Evolutionary conservation across 2,797 vertebrate genomes (phyloP).

Genomic region (Eutrigla gurnardus): DNA sequence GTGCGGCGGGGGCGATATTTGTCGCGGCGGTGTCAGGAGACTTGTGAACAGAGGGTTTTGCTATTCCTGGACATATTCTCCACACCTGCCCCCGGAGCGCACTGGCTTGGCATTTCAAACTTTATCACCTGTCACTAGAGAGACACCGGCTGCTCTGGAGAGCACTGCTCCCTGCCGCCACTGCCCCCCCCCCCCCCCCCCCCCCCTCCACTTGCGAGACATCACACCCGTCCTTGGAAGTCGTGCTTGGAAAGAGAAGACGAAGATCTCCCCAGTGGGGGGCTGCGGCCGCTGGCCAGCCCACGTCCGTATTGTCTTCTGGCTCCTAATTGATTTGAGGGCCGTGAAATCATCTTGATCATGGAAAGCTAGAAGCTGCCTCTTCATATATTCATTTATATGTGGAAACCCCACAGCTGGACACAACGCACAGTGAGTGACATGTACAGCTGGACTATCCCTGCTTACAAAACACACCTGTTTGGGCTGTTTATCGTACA

Average conservation of each 20-base stretch:
- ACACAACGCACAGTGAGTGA: neutral
- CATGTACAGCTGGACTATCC: neutral
- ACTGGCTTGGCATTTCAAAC: conserved; percentile 71
- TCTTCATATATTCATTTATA: neutral
- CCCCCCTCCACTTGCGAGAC: conserved; percentile 17
- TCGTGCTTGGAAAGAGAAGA: conserved; percentile 47
- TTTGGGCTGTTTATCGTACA: neutral
- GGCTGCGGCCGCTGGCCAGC: conserved; percentile 44
- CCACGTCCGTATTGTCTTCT: conserved; percentile 29
- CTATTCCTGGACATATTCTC: conserved; percentile 72
- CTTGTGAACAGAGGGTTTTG: conserved; percentile 68
- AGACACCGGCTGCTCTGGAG: conserved; percentile 59
- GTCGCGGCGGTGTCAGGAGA: conserved; percentile 53
- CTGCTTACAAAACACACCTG: neutral
- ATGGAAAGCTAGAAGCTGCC: conserved; percentile 21
- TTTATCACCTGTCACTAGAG: conserved; percentile 76
- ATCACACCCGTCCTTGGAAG: conserved; percentile 52
- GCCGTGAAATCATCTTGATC: conserved; percentile 39
- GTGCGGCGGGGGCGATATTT: conserved; percentile 40
- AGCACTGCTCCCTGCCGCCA: conserved; percentile 16
- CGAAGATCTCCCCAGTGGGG: conserved; percentile 29
- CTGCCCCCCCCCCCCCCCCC: neutral
- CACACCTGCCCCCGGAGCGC: conserved; percentile 66
- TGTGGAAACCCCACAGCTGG: neutral
- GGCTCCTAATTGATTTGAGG: conserved; percentile 45